These are phyloP conservation scores for Sarcophaga caerulescens DNA, from an alignment of 2,888 invertebrate species.

Conservation along the genomic window DNA sequence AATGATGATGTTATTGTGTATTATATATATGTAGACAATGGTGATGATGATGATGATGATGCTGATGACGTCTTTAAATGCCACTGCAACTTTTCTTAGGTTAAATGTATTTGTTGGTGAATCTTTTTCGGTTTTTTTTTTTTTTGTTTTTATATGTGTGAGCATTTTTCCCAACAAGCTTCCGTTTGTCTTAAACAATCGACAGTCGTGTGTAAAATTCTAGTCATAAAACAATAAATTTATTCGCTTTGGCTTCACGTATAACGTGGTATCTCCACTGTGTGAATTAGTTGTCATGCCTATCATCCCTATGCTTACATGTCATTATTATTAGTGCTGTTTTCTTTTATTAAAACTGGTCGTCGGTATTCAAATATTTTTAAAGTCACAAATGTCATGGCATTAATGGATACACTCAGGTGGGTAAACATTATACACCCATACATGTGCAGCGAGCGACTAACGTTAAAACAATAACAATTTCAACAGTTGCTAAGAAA, in stretches of 20 bases:
- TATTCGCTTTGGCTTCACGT: neutral
- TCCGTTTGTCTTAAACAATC: conserved; percentile 16
- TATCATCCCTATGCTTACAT: too few relatives aligned
- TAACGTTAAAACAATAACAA: conserved; percentile 54
- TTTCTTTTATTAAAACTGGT: too few relatives aligned
- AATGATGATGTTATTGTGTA: neutral
- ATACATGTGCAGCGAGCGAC: conserved; percentile 26
- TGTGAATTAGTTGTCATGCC: too few relatives aligned
- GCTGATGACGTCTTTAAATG: conserved; percentile 24
- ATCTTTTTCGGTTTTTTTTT: too few relatives aligned
- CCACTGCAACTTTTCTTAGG: conserved; percentile 6
- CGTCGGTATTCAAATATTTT: neutral
- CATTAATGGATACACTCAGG: neutral
- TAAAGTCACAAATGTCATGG: neutral
- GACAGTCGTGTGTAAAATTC: neutral
- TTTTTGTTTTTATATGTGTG: neutral
- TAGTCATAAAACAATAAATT: neutral
- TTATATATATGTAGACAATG: neutral
- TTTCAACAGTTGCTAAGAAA: conserved; percentile 26
- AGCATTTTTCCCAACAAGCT: conserved; percentile 8
- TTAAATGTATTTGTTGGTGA: conserved; percentile 6
- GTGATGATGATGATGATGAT: neutral
- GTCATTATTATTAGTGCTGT: too few relatives aligned
- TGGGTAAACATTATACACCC: conserved; percentile 4
- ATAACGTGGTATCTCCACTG: neutral